Evolutionary conservation across 2,113 vertebrate genomes (phyloP), one percentile per base, ranked within the genome.

Genomic region (Spermophilus dauricus): DNA sequence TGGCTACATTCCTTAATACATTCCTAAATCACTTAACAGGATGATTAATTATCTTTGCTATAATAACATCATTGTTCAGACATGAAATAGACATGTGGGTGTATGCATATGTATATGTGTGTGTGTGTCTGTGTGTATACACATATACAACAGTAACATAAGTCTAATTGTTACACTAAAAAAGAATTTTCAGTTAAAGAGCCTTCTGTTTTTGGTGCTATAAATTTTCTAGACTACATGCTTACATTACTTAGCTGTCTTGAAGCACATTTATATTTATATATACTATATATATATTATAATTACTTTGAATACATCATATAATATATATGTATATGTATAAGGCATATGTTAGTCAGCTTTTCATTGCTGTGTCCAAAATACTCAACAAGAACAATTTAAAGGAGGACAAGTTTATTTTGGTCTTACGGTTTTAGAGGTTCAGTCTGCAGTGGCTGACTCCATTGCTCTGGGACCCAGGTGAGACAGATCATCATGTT

Each of bases 131-230:
- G 8, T 20, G 5, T 69, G 18, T 26, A 63, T 9, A 63, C 30
- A 45, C 17, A 70, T 16, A 70, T 10, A 70, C 61, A 63, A 8
- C 61, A 86, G 22, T 65, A 72, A 26, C 14, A 91, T 56, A 37
- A 67, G 11, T 81, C 42, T 81, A 42, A 51, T 8, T 42, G 2
- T 80, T 37, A 65, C 18, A 86, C 12, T 70, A 53, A 89, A 75
- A 86, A 63, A 32, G 7, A 72, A 75, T 51, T 72, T 94, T 90
- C 56, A 72, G 24, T 58, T 32, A 56, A 91, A 94, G 92, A 24
- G 0, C 0, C 1, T 91, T 93, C 5, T 37, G 18, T 28, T 61
- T 93, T 89, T 81, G 3, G 3, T 86, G 8, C 26, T 58, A n/a
- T 91, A 2, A 67, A 82, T 91, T 91, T 76, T 32, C 91, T 45